phyloP scores from a whole-genome alignment of 2,797 vertebrate species.

The Limnodromus scolopaceus region DNA sequence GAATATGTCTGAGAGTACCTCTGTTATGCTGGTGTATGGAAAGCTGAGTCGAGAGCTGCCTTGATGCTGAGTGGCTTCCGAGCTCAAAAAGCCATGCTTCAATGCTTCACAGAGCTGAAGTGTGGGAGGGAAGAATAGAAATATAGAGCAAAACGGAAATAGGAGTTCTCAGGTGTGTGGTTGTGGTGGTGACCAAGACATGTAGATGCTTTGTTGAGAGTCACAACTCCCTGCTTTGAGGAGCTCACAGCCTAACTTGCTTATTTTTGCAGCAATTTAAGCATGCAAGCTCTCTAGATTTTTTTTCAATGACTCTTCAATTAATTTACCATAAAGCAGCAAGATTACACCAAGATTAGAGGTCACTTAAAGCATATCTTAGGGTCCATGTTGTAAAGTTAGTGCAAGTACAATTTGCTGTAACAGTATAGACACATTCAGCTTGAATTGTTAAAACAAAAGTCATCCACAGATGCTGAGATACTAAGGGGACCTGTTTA shows the following conservation, averaged over 20 bases:
- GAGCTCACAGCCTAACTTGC: background rate
- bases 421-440: background rate
- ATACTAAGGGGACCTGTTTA: background rate
- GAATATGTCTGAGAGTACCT: background rate
- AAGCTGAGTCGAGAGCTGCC: background rate
- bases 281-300: background rate
- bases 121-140: slow-evolving; percentile 32
- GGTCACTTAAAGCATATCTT: background rate
- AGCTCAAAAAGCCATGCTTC: background rate
- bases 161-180: background rate
- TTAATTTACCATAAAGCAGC: background rate
- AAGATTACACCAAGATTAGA: background rate
- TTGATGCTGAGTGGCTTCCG: background rate
- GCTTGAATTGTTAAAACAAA: background rate
- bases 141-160: background rate
- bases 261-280: background rate
- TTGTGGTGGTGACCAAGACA: slow-evolving; percentile 18
- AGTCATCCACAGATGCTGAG: background rate
- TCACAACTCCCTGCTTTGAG: background rate
- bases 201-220: slow-evolving; percentile 2
- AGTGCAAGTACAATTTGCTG: background rate
- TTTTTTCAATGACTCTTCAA: background rate
- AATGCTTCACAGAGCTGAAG: background rate
- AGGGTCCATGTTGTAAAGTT: background rate
- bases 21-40: background rate